These are phyloP conservation scores for Neomonachus schauinslandi DNA, from an alignment of 2,113 vertebrate species.

Conservation along the genomic window DNA sequence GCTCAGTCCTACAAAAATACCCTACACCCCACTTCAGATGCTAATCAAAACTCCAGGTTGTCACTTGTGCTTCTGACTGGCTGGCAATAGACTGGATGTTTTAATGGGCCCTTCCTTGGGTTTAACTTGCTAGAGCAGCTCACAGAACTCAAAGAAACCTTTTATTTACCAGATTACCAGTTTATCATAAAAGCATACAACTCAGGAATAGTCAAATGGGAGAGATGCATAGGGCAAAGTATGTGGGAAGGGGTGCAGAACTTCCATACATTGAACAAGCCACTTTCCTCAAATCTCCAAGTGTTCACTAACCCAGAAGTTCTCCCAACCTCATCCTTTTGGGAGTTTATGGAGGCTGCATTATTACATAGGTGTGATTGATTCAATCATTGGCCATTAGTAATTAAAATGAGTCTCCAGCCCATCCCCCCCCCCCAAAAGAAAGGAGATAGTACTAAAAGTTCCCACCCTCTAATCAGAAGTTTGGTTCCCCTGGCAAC, in stretches of 20 bases:
- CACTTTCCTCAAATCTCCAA: background rate
- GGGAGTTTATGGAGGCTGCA: background rate
- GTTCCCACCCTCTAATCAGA: background rate
- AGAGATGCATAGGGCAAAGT: background rate
- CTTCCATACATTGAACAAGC: background rate
- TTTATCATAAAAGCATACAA: background rate
- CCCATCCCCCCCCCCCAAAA: background rate
- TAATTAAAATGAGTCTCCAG: background rate
- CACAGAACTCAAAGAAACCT: background rate
- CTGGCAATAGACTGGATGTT: background rate
- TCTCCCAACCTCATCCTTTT: background rate
- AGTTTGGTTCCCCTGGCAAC: background rate
- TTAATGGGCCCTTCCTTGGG: background rate
- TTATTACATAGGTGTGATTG: background rate
- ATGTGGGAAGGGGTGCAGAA: background rate
- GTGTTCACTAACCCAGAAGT: background rate
- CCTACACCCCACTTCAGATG: background rate
- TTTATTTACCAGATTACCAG: background rate
- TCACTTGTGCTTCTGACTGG: background rate
- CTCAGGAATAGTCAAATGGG: background rate
- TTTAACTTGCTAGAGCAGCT: background rate
- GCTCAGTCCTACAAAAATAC: background rate
- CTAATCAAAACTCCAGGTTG: background rate
- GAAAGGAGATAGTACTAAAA: background rate
- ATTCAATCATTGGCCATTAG: background rate